Base-by-base conservation (phyloP, 1,140 invertebrate genomes). In the Papilio xuthus region DNA sequence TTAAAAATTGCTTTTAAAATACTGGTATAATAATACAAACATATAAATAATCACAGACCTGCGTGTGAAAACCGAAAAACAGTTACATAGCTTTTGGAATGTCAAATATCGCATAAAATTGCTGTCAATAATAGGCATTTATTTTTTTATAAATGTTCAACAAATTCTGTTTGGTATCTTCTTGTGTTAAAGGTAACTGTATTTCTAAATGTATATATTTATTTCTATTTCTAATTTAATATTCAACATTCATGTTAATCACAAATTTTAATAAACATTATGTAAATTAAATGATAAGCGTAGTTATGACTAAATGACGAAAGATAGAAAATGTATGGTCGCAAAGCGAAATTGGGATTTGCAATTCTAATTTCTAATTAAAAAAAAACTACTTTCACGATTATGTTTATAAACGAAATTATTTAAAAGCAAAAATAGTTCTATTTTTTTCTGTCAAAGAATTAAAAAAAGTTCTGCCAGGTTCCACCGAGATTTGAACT, bases 401-500 rank as follows among this genome's bases (percentile, higher is more conserved):
- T 56, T 56, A 56, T n/a, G 53, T 56, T n/a, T 20, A 6, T 20
- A 23, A n/a, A 44, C 42, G 12, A 44, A 44, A 44, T 44, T 13
- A 44, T 44, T 44, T 44, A 44, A 13, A 44, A 13, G 12, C 42
- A 50, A 50, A 50, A n/a, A 1, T 44, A 47, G 15, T 47, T 50
- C 4, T 50, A 50, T 18, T 20, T 53, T 53, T 53, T 53, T 6
- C 9, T 53, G 6, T 20, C n/a, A 53, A 50, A n/a, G 18, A n/a
- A 15, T 18, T 15, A 15, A 28, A 60, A 26, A 60, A 60, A 32
- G 0, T 7, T 20, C 6, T 8, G n/a, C 50, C 37, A 76, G 74
- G 74, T 76, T 76, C 74, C 74, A 76, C 74, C 74, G 74, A 76
- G 74, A 76, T 76, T 76, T 76, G 74, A 76, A 76, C 74, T 76